Evolutionary conservation across 92 coral and sea anemone genomes (phyloP).

Genomic region (Ricordea florida): DNA sequence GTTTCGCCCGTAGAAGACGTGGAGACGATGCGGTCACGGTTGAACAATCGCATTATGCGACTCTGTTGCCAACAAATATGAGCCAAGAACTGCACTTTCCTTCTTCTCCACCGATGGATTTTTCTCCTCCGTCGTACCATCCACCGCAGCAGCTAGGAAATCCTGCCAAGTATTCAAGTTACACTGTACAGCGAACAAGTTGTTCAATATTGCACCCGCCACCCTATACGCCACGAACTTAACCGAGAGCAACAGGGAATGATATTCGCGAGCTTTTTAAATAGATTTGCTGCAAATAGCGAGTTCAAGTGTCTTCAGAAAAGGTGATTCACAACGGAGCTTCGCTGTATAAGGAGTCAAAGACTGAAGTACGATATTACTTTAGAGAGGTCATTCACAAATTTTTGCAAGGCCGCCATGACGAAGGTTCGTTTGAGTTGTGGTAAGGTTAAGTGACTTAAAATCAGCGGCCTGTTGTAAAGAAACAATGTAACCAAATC

Average conservation of each 20-base stretch:
- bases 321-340: too few relatives aligned
- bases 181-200: slow-evolving; percentile 17
- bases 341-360: too few relatives aligned
- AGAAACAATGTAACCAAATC: too few relatives aligned
- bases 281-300: too few relatives aligned
- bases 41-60: slow-evolving; percentile 13
- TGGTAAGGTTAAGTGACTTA: too few relatives aligned
- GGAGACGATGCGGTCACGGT: slow-evolving; percentile 2
- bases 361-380: too few relatives aligned
- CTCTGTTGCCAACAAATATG: slow-evolving; percentile 15
- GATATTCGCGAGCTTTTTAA: too few relatives aligned
- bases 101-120: neutral
- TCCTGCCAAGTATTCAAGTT: slow-evolving; percentile 36
- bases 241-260: neutral
- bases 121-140: neutral
- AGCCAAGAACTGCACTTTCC: slow-evolving; percentile 29
- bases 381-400: too few relatives aligned
- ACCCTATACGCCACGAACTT: neutral
- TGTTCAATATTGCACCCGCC: slow-evolving; percentile 1
- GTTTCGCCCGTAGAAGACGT: slow-evolving; percentile 30
- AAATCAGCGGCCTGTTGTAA: too few relatives aligned
- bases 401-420: too few relatives aligned
- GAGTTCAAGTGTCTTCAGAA: too few relatives aligned
- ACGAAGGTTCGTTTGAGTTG: too few relatives aligned
- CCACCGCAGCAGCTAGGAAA: slow-evolving; percentile 12